Conservation (phyloP, 2,888 invertebrate genomes). For the Ariolimax columbianus region DNA sequence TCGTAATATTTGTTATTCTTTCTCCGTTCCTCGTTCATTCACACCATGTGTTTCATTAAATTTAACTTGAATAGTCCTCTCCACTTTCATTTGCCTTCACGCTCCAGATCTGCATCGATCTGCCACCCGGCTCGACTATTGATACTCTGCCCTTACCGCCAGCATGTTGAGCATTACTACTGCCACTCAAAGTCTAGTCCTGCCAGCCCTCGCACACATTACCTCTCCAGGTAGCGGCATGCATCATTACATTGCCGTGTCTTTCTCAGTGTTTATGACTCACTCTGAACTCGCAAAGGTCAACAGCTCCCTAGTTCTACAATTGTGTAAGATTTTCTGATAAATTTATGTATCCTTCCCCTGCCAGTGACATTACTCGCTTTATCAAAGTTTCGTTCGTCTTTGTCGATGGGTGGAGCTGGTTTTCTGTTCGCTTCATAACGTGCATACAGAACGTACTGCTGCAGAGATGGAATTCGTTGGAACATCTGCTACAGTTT, state of each 20-base stretch:
- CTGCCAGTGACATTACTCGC: background rate
- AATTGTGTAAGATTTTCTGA: background rate
- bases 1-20: background rate
- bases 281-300: background rate
- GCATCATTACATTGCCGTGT: constrained; percentile 1
- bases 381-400: background rate
- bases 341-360: background rate
- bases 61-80: background rate
- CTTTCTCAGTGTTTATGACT: background rate
- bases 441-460: background rate
- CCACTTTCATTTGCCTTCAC: background rate
- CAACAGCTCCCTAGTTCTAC: background rate
- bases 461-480: background rate
- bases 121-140: background rate
- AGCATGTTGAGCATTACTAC: too few species aligned
- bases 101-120: background rate
- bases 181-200: background rate
- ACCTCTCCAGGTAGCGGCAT: constrained; percentile 4
- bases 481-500: too few species aligned
- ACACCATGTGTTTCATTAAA: background rate
- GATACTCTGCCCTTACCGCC: background rate
- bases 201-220: background rate
- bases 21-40: background rate
- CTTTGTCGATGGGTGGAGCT: too few species aligned
- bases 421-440: background rate